These are phyloP conservation scores for Cyaniris semiargus DNA, from an alignment of 2,888 invertebrate genomes.

Conservation along the genomic window DNA sequence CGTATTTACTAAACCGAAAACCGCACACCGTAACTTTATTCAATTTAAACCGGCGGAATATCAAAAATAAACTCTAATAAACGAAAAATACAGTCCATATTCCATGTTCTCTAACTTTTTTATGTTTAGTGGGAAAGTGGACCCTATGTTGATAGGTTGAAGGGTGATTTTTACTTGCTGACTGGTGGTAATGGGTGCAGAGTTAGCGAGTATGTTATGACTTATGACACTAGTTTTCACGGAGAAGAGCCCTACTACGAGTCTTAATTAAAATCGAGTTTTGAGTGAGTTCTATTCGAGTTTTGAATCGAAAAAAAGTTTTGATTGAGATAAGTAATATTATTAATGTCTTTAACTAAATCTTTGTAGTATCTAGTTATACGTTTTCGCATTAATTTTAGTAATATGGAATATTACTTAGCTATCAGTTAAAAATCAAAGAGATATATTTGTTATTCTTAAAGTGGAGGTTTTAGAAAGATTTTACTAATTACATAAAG, in stretches of 20 bases:
- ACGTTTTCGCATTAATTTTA: no score
- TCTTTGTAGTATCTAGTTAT: no score
- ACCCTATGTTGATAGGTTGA: background rate
- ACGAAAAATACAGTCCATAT: slow-evolving; percentile 26
- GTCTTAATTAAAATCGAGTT: background rate
- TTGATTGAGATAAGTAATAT: no score
- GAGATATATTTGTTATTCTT: no score
- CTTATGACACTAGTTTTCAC: slow-evolving; percentile 10
- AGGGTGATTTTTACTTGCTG: background rate
- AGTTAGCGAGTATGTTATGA: background rate
- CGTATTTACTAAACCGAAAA: slow-evolving; percentile 33
- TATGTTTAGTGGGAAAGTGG: background rate
- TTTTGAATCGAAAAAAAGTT: background rate
- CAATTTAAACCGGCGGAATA: slow-evolving; percentile 35
- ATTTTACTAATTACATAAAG: no score
- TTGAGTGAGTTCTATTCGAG: background rate
- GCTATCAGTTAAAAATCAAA: no score
- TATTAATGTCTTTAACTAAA: no score
- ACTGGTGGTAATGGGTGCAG: background rate
- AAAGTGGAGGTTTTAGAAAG: no score
- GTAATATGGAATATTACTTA: no score
- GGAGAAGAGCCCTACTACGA: background rate
- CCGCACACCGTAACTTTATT: slow-evolving; percentile 40
- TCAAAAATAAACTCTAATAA: slow-evolving; percentile 12
- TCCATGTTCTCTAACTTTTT: background rate